Percentiles rank a stretch among this genome's conserved stretches.
These are phyloP conservation scores for Sterna hirundo DNA, from an alignment of 2,113 vertebrate species.

Conservation along the genomic window DNA sequence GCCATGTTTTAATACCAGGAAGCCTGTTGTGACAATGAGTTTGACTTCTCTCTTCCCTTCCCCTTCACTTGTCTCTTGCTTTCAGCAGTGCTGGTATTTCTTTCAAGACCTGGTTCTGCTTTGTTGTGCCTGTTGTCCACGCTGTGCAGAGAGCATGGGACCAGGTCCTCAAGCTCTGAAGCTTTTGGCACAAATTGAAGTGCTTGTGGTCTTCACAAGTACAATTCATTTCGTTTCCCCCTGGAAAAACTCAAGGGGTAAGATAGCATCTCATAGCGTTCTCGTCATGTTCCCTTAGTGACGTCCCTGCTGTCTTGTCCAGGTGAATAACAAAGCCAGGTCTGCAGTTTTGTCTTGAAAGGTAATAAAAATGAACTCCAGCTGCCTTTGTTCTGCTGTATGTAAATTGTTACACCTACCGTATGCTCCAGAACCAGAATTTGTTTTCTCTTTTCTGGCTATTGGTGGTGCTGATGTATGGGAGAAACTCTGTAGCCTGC, in stretches of 20 bases:
- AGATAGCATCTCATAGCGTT: not conserved
- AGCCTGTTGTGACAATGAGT: not conserved
- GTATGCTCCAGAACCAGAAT: not conserved
- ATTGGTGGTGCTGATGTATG: constrained; percentile 66
- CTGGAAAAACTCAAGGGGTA: not conserved
- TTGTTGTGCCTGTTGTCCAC: not conserved
- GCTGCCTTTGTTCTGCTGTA: constrained; percentile 45
- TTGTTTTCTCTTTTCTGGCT: constrained; percentile 50
- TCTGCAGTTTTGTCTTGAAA: constrained; percentile 54
- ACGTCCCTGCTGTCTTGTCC: not conserved
- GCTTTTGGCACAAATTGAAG: not conserved
- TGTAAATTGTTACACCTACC: not conserved
- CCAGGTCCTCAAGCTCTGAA: rapidly evolving
- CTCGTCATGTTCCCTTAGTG: constrained; percentile 1
- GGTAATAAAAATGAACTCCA: constrained; percentile 48
- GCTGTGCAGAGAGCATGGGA: not conserved
- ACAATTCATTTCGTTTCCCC: not conserved
- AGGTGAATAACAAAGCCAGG: constrained; percentile 40
- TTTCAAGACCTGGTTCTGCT: not conserved
- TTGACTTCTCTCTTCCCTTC: not conserved
- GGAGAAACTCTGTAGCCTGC: constrained; percentile 13
- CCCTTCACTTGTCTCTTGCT: not conserved
- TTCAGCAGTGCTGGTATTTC: not conserved
- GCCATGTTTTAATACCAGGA: not conserved
- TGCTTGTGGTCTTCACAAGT: constrained; percentile 8